Evolutionary conservation across 2,113 vertebrate species (phyloP), one percentile per base, ranked within the genome.

Genomic region (Lutjanus erythropterus): DNA sequence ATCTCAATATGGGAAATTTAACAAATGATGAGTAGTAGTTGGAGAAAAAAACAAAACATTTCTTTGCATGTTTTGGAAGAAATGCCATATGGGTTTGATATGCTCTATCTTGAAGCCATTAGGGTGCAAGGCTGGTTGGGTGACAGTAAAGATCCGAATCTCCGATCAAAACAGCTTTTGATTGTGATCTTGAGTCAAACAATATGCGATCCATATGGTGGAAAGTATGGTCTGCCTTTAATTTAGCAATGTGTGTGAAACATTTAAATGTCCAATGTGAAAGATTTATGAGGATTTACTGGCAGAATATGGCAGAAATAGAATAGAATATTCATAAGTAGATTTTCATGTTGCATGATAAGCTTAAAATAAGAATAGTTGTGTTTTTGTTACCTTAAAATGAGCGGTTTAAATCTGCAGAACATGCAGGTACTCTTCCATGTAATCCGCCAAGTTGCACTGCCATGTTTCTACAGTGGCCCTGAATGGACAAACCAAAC

Each of bases 161-260:
- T 74, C 3, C 0, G 8, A 59, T 67, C 41, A 75, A 75, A 73
- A 72, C 16, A 55, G 39, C 15, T 67, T 85, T 70, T 66, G 27
- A 67, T 39, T 81, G 52, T 19, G 44, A n/a, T 41, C 29, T 44
- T 6, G 18, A 78, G 39, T 76, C 52, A 78, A 69, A 73, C 59
- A 75, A 39, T 62, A 78, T 81, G 76, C 44, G 71, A 73, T 72
- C 80, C 83, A 89, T 79, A 83, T 88, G 75, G 27, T 65, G 9
- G 66, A 68, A 75, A 9, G 18, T 27, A 53, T 46, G 58, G 52
- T 86, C 78, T 87, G 70, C 18, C 79, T 86, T 29, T 23, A 53
- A 8, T 75, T 68, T 25, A 53, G 64, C 49, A 6, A 6, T 27
- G 4, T 19, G 39, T 56, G 44, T 61, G 68, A 87, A 67, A 62